Evolutionary conservation across 2,113 vertebrate genomes (phyloP), one percentile per base, ranked within the genome.

Genomic region (Psammodynastes pulverulentus): DNA sequence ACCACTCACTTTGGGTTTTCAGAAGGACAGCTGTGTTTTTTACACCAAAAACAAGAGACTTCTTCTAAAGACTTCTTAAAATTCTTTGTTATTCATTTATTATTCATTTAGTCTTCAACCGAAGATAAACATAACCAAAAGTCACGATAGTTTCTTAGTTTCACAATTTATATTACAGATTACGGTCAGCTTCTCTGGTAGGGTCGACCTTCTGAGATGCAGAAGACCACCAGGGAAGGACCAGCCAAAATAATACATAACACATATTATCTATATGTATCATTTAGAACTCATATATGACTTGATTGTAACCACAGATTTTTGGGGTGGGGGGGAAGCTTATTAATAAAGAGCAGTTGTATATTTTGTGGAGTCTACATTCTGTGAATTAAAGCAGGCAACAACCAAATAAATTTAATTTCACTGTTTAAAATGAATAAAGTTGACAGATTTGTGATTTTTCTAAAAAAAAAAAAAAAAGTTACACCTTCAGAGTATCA

Each of bases 391-490:
- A 34, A 92, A 88, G 93, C 92, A 95, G 93, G 90, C 26, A 86
- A 91, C 90, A 93, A 94, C 91, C 91, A 96, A 96, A 96, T 95
- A 96, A 97, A 97, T n/a, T 13, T 17, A 39, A 94, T 67, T 86
- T 54, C 91, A 87, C 79, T 46, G 88, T 84, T 87, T n/a, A 12
- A 45, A 79, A 53, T 46, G 13, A 46, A n/a, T 53, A n/a, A 54
- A 17, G 49, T 10, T 9, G 46, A 13, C 1, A 3, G 5, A 21
- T 79, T 51, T 26, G 21, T 87, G 21, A 91, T 86, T 46, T 46
- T 48, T 56, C 62, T 52, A 91, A 43, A 26, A 51, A 7, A 15
- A 49, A 45, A 45, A 8, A 6, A 7, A 19, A 49, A 51, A 53
- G 45, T 89, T 94, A 72, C 51, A 29, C 85, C 79, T 86, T 89